Conservation (phyloP, 2,113 vertebrate genomes). For the Ptyas mucosa region DNA sequence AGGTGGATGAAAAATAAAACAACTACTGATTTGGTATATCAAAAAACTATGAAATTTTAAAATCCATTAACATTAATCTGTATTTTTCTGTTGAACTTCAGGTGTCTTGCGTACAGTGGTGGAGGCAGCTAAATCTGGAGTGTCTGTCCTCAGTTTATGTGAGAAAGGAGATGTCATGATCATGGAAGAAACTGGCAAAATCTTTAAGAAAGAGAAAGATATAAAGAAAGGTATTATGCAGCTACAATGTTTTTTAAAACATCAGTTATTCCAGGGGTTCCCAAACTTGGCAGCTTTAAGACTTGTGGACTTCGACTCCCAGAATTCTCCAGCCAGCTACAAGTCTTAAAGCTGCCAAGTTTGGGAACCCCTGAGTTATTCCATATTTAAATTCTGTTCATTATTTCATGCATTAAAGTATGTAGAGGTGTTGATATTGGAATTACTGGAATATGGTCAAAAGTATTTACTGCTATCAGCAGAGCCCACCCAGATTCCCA, state of each 20-base stretch:
- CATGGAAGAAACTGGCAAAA: conserved; percentile 89
- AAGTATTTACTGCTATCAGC: rapidly evolving
- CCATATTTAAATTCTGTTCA: not conserved
- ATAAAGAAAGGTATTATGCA: conserved; percentile 90
- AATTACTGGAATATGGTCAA: rapidly evolving
- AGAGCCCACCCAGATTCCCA: rapidly evolving
- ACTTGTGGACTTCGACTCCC: no score
- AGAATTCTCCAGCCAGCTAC: no score
- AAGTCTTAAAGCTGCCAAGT: no score
- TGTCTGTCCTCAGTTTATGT: conserved; percentile 85
- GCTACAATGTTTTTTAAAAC: rapidly evolving
- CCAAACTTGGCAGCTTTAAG: no score
- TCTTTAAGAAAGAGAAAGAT: conserved; percentile 98
- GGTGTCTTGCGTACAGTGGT: conserved; percentile 84
- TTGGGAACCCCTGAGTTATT: no score
- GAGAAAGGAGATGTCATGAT: conserved; percentile 92
- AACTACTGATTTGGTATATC: not conserved
- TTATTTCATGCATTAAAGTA: rapidly evolving
- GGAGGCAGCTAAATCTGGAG: conserved; percentile 77
- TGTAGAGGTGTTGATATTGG: rapidly evolving
- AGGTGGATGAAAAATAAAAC: not conserved
- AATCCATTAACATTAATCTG: rapidly evolving
- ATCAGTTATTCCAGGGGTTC: rapidly evolving
- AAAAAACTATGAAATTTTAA: not conserved
- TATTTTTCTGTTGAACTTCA: conserved; percentile 35